Percentiles rank a stretch among this genome's conserved stretches.
These are phyloP conservation scores for Heterodera schachtii DNA, from an alignment of 1,140 invertebrate genomes.

Conservation along the genomic window DNA sequence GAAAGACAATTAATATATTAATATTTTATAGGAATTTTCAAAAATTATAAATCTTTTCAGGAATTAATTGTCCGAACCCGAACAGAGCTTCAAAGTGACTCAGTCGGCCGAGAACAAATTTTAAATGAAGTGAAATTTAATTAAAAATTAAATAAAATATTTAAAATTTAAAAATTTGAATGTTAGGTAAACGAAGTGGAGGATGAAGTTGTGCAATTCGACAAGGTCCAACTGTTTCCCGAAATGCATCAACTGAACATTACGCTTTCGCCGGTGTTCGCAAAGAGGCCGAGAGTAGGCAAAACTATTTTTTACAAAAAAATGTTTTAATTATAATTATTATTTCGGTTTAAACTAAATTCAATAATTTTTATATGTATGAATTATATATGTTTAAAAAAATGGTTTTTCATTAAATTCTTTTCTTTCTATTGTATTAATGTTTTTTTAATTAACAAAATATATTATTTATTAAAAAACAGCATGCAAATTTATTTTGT, in stretches of 20 bases:
- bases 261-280: slow-evolving; percentile 7
- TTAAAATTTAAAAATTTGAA: not conserved
- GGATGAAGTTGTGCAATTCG: slow-evolving; percentile 29
- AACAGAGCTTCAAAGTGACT: slow-evolving; percentile 5
- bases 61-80: slow-evolving; percentile 48
- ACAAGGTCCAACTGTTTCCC: slow-evolving; percentile 23
- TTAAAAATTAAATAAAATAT: not conserved
- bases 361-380: too few species aligned
- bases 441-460: too few species aligned
- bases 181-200: not conserved
- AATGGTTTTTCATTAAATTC: too few species aligned
- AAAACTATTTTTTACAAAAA: not conserved
- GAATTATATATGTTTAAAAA: too few species aligned
- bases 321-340: too few species aligned
- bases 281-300: slow-evolving; percentile 9
- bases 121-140: not conserved
- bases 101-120: not conserved
- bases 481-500: not conserved
- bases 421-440: too few species aligned
- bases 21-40: not conserved
- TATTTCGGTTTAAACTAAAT: too few species aligned
- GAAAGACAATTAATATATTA: too few species aligned
- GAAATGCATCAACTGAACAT: slow-evolving; percentile 30
- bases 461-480: too few species aligned
- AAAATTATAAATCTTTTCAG: slow-evolving; percentile 16